These are phyloP conservation scores for Palythoa grandis DNA, from an alignment of 92 coral and sea anemone genomes.

Conservation along the genomic window DNA sequence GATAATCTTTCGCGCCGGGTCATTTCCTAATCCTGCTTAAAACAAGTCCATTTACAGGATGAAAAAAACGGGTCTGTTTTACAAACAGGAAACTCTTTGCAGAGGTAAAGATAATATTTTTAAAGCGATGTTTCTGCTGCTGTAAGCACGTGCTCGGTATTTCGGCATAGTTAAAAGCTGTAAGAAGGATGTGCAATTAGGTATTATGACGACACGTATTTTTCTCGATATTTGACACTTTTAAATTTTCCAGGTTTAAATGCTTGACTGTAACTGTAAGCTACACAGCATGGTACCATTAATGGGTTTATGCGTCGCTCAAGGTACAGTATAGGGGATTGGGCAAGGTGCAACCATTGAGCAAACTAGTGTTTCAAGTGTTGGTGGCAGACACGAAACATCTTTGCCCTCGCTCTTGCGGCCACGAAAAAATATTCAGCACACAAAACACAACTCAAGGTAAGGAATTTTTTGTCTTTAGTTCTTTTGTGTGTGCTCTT, in stretches of 20 bases:
- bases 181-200: not conserved
- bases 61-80: not conserved
- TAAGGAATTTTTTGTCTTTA: not conserved
- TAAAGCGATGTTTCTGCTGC: slow-evolving; percentile 10
- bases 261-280: not conserved
- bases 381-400: not conserved
- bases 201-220: slow-evolving; percentile 2
- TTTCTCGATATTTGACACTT: slow-evolving; percentile 10
- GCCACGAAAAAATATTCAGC: not conserved
- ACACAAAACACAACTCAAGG: not conserved
- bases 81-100: slow-evolving; percentile 24
- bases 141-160: slow-evolving; percentile 6
- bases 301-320: not conserved
- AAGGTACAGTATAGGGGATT: not conserved
- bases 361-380: too few species aligned
- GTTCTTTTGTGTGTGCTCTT: too few species aligned
- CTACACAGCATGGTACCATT: slow-evolving; percentile 2
- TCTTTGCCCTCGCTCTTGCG: too few species aligned
- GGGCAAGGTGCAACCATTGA: not conserved
- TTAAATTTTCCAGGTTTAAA: not conserved
- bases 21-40: slow-evolving; percentile 36
- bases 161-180: not conserved
- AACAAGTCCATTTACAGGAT: not conserved
- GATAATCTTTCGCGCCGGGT: slow-evolving; percentile 30
- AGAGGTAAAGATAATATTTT: slow-evolving; percentile 37